Conservation (phyloP, 30 jellyfish, hydroid and myxozoan species). For the Aurelia coerulea region DNA sequence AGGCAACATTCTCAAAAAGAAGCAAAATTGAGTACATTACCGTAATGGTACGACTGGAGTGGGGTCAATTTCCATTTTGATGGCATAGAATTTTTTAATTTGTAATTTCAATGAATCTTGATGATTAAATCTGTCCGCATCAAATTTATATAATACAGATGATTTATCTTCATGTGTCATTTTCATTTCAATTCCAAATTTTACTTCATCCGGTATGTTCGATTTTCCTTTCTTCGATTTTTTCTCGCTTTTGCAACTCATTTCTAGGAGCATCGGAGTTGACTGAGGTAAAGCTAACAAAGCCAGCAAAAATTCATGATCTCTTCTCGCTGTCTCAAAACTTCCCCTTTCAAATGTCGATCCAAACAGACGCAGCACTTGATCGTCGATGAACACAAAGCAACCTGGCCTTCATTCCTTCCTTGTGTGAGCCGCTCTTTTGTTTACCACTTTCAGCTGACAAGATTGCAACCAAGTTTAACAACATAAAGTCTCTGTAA, state of each 20-base stretch:
- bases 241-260: constrained; percentile 18
- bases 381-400: too few species aligned
- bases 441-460: too few species aligned
- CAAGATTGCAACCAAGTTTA: too few species aligned
- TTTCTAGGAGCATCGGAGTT: not conserved
- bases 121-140: constrained; percentile 71
- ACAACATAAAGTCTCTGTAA: too few species aligned
- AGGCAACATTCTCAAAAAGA: too few species aligned
- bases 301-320: too few species aligned
- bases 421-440: too few species aligned
- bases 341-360: too few species aligned
- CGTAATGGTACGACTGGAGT: constrained; percentile 46
- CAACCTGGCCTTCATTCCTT: too few species aligned
- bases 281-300: not conserved
- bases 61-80: constrained; percentile 72
- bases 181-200: constrained; percentile 12
- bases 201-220: constrained; percentile 44
- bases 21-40: constrained; percentile 17
- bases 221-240: constrained; percentile 13
- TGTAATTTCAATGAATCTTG: constrained; percentile 66
- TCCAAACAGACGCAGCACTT: too few species aligned
- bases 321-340: too few species aligned
- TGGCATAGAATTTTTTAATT: constrained; percentile 45
- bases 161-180: constrained; percentile 33
- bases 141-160: constrained; percentile 68